Conservation (phyloP, 2,888 invertebrate genomes). For the Caenorhabditis auriculariae region DNA sequence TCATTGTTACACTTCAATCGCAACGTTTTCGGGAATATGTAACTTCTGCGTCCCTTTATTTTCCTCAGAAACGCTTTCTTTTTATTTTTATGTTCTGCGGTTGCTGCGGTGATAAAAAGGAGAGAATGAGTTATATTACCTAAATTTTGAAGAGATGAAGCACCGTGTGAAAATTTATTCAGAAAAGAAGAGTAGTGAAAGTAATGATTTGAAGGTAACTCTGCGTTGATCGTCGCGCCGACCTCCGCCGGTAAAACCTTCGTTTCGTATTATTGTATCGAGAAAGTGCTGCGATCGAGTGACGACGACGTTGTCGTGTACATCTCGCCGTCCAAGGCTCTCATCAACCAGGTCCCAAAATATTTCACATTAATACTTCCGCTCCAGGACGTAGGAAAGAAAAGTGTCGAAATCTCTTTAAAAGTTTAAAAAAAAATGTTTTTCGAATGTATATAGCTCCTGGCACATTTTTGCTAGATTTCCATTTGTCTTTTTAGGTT, state of each 20-base stretch:
- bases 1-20: no score
- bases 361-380: no score
- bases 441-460: not conserved
- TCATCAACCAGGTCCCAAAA: constrained; percentile 63
- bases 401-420: not conserved
- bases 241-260: constrained; percentile 66
- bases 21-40: no score
- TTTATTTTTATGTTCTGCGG: no score
- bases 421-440: not conserved
- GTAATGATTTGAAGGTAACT: constrained; percentile 49
- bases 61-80: no score
- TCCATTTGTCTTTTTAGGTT: constrained; percentile 32
- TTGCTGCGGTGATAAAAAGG: no score
- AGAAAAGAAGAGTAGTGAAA: not conserved
- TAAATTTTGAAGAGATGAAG: no score
- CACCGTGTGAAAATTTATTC: no score
- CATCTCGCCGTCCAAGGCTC: constrained; percentile 64
- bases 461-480: no score
- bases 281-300: constrained; percentile 63
- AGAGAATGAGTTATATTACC: no score
- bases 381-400: no score
- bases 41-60: no score
- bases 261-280: constrained; percentile 65
- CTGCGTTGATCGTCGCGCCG: constrained; percentile 65
- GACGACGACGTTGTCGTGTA: constrained; percentile 64